Conservation (phyloP, 2,113 vertebrate genomes). For the Oryzias curvinotus region DNA sequence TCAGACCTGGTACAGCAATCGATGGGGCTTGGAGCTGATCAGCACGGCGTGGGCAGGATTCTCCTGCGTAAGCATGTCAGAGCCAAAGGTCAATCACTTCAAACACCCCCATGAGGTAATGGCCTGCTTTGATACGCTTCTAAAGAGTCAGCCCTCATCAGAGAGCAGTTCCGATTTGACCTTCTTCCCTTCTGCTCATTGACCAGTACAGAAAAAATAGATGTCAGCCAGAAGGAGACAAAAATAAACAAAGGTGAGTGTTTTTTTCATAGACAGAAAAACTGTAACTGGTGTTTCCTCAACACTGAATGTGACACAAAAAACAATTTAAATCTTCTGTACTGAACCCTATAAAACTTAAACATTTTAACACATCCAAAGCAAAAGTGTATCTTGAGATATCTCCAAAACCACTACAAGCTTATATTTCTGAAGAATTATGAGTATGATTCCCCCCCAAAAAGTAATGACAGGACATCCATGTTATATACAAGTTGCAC, state of each 20-base stretch:
- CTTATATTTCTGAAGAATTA: not conserved
- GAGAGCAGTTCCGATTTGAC: slow-evolving; percentile 12
- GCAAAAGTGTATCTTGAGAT: too few relatives aligned
- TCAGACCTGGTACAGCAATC: slow-evolving; percentile 40
- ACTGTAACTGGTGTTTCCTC: too few relatives aligned
- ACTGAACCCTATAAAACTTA: too few relatives aligned
- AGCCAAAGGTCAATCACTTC: slow-evolving; percentile 56
- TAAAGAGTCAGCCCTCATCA: slow-evolving; percentile 43
- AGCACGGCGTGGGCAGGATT: slow-evolving; percentile 48
- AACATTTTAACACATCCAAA: too few relatives aligned
- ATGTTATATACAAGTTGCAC: not conserved
- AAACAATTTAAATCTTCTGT: too few relatives aligned
- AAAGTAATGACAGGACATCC: not conserved
- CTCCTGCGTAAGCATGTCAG: slow-evolving; percentile 44
- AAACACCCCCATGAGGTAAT: slow-evolving; percentile 11
- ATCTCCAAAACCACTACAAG: too few relatives aligned
- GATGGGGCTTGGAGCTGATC: slow-evolving; percentile 55
- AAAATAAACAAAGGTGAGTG: too few relatives aligned
- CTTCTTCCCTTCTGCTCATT: slow-evolving; percentile 24
- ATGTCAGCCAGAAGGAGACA: too few relatives aligned
- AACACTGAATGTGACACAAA: too few relatives aligned
- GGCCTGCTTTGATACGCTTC: slow-evolving; percentile 35
- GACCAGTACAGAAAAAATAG: slow-evolving; percentile 38
- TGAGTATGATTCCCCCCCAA: not conserved
- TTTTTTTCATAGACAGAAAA: too few relatives aligned